These are phyloP conservation scores for Melanitta fusca DNA, from an alignment of 2,797 vertebrate species.

Conservation along the genomic window DNA sequence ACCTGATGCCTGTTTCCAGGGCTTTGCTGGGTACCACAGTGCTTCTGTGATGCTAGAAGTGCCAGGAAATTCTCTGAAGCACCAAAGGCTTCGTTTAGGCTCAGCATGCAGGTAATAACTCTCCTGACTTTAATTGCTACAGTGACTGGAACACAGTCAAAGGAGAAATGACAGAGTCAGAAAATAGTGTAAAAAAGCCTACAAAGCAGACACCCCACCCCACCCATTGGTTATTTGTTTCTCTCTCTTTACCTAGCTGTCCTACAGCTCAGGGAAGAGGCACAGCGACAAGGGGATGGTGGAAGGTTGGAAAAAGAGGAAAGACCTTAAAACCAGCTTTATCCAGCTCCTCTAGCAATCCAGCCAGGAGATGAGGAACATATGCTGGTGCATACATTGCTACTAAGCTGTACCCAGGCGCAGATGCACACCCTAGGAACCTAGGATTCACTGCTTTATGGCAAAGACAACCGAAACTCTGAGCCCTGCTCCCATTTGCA, in stretches of 20 bases:
- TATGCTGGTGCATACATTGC: not conserved
- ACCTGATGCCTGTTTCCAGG: not conserved
- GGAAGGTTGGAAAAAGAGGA: not conserved
- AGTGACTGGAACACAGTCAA: not conserved
- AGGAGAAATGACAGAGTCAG: not conserved
- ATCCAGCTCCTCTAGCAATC: not conserved
- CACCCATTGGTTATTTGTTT: not conserved
- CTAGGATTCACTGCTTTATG: slow-evolving; percentile 35
- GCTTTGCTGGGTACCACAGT: not conserved
- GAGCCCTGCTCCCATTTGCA: not conserved
- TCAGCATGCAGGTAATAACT: not conserved
- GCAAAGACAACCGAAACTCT: not conserved
- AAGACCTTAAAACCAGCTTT: not conserved
- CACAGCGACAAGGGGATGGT: accelerated
- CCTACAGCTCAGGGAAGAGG: not conserved
- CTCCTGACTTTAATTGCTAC: not conserved
- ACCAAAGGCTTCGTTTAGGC: not conserved
- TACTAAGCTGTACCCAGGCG: not conserved
- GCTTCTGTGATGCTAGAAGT: not conserved
- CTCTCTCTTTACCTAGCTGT: not conserved
- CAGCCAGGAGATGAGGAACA: not conserved
- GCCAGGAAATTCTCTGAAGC: not conserved
- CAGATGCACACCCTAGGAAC: slow-evolving; percentile 46
- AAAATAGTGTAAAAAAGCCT: not conserved
- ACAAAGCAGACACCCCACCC: not conserved